phyloP scores from a whole-genome alignment of 2,888 invertebrate species.

The Aspidiotus destructor region DNA sequence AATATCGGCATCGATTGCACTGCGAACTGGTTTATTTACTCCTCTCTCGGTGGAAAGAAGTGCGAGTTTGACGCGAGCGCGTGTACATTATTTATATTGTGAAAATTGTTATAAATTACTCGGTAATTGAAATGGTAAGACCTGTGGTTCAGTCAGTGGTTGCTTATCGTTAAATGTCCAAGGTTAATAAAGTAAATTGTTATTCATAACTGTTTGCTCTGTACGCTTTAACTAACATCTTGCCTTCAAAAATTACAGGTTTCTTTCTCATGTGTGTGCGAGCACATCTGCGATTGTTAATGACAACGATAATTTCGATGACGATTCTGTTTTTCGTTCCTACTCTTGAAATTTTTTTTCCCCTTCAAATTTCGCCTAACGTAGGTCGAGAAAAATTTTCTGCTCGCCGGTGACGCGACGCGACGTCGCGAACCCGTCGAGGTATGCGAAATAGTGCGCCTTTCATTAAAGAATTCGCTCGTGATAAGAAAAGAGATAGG shows the following conservation, averaged over 20 bases:
- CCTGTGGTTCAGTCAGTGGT: conserved; percentile 13
- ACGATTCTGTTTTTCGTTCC: background rate
- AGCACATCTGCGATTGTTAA: conserved; percentile 8
- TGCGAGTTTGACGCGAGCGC: conserved; percentile 1
- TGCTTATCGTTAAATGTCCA: conserved; percentile 29
- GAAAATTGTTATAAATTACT: conserved; percentile 32
- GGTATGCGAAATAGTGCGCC: too few species aligned
- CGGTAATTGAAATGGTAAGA: conserved; percentile 30
- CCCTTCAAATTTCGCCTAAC: too few species aligned
- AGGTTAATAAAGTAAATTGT: conserved; percentile 33
- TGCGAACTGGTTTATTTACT: background rate
- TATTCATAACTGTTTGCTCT: conserved; percentile 30
- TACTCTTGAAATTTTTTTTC: too few species aligned
- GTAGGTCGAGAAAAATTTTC: too few species aligned
- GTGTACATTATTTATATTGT: conserved; percentile 3
- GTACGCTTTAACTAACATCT: conserved; percentile 32
- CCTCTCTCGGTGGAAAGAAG: background rate
- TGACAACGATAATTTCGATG: conserved; percentile 1
- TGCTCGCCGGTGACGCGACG: too few species aligned
- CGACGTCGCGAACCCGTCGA: too few species aligned
- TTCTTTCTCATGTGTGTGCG: conserved; percentile 18
- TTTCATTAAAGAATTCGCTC: too few species aligned
- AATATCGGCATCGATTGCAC: background rate
- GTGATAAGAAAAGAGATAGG: too few species aligned
- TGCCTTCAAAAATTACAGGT: conserved; percentile 32